phyloP scores from a whole-genome alignment of 2,113 vertebrate genomes.

The Pogona vitticeps region DNA sequence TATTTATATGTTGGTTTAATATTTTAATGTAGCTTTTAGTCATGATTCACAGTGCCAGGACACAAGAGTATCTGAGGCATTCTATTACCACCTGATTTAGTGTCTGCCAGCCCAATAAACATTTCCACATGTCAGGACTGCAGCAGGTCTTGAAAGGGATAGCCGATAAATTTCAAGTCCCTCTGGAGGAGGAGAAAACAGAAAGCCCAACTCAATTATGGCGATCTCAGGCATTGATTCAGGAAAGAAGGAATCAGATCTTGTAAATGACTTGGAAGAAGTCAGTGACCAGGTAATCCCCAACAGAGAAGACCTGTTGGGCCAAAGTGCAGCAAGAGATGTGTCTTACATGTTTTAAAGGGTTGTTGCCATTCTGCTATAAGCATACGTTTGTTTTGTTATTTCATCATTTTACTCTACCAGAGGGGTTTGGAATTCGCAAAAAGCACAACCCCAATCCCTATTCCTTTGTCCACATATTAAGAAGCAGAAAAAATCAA shows the following conservation, averaged over 20 bases:
- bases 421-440: too few species aligned
- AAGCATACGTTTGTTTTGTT: too few species aligned
- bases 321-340: slow-evolving; percentile 23
- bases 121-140: slow-evolving; percentile 22
- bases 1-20: not conserved
- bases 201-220: slow-evolving; percentile 26
- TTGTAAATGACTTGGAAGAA: slow-evolving; percentile 24
- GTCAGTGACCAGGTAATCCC: not conserved
- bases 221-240: slow-evolving; percentile 38
- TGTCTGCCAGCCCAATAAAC: slow-evolving; percentile 34
- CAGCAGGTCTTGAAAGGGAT: slow-evolving; percentile 12
- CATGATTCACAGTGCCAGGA: slow-evolving; percentile 1
- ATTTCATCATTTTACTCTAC: too few species aligned
- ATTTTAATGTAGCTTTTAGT: slow-evolving; percentile 15
- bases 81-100: slow-evolving; percentile 6
- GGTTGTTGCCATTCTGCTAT: too few species aligned
- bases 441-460: too few species aligned
- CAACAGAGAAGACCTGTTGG: not conserved
- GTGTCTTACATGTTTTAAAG: not conserved
- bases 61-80: accelerated
- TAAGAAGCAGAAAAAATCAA: too few species aligned
- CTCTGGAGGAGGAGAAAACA: slow-evolving; percentile 40
- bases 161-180: slow-evolving; percentile 26
- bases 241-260: slow-evolving; percentile 22
- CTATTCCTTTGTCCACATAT: too few species aligned